Evolutionary conservation across 2,888 invertebrate species (phyloP).

Genomic region (Monochamus alternatus): DNA sequence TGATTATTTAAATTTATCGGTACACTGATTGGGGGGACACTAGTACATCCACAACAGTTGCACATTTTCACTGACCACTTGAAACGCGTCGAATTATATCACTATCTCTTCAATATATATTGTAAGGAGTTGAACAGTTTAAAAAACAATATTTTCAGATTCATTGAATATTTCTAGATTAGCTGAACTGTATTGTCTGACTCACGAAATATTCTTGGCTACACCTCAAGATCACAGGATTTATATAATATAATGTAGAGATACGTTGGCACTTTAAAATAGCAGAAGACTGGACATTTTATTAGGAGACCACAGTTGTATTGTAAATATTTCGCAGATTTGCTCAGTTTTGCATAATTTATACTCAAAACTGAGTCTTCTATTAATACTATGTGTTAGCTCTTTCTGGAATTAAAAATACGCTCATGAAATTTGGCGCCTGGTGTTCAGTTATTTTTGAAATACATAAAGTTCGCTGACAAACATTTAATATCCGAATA

Average conservation of each 20-base stretch:
- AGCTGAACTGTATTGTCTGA: conserved; percentile 34
- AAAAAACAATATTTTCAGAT: conserved; percentile 55
- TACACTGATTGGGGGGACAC: conserved; percentile 80
- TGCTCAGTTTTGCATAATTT: not conserved
- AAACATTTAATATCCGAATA: too few species aligned
- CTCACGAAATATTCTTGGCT: conserved; percentile 51
- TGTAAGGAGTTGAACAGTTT: conserved; percentile 50
- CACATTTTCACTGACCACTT: conserved; percentile 67
- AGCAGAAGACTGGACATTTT: conserved; percentile 25
- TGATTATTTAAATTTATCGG: conserved; percentile 85
- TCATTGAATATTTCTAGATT: conserved; percentile 40
- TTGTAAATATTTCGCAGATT: conserved; percentile 28
- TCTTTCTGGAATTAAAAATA: not conserved
- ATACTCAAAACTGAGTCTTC: not conserved
- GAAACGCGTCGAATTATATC: conserved; percentile 20
- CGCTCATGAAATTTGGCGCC: too few species aligned
- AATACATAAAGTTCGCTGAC: too few species aligned
- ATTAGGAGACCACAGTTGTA: conserved; percentile 6
- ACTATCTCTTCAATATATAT: conserved; percentile 36
- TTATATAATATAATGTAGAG: conserved; percentile 46
- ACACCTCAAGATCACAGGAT: conserved; percentile 48
- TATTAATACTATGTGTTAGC: not conserved
- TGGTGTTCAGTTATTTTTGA: too few species aligned
- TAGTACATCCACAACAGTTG: conserved; percentile 76
- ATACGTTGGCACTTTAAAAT: conserved; percentile 36